Evolutionary conservation across 2,888 invertebrate species (phyloP), one percentile per base, ranked within the genome.

Genomic region (Parnassius smintheus): DNA sequence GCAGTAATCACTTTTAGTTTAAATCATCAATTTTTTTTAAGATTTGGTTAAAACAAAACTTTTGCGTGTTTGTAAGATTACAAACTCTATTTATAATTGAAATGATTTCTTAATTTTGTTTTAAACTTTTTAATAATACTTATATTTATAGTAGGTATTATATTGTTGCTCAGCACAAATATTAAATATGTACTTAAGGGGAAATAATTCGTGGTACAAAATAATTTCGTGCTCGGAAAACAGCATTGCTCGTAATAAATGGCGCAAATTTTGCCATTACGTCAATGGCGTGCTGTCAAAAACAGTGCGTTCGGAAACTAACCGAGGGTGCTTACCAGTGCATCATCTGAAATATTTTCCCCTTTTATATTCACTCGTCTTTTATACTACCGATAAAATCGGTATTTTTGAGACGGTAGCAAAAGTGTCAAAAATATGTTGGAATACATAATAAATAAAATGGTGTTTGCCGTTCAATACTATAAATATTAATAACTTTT

Each of bases 181-280:
- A 18, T 9, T 9, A 48, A 56, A 56, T 44, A 56, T 35, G n/a
- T n/a, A 35, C 48, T 56, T n/a, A 56, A 56, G 46, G 0, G n/a
- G 46, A 53, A 41, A 56, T 56, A 58, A 25, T 57, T 61, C 59
- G 44, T 51, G 51, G 44, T 22, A 25, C 54, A 64, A 64, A 68
- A 66, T 64, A 65, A 66, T 64, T 59, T 66, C 63, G 65, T 56
- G 56, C 9, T 62, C 65, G 61, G 12, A 45, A 65, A 71, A 70
- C 50, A 56, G 56, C 44, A 25, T n/a, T 25, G 51, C 9, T 13
- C 11, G 61, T 56, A 67, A 72, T 74, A 75, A 77, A 78, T 76
- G 77, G 77, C 77, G 77, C 72, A 72, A 75, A 72, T 69, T 75
- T 49, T 45, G 53, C 76, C 74, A 75, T 76, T 70, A 70, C 62